These are phyloP conservation scores for Catharus ustulatus DNA, from an alignment of 2,797 vertebrate species.

Conservation along the genomic window DNA sequence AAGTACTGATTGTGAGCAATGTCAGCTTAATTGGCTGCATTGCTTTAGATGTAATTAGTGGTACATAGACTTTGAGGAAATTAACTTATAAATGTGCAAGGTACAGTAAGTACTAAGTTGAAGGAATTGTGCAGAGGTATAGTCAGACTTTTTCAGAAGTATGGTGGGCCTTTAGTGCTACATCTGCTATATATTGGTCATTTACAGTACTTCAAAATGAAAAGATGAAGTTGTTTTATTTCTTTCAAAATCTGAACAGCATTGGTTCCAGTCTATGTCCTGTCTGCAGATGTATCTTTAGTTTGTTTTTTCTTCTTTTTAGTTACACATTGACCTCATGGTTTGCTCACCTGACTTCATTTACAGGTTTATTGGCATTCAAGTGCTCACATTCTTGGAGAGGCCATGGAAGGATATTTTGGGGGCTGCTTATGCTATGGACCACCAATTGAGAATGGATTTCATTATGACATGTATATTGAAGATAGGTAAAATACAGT, in stretches of 20 bases:
- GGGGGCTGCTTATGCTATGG: constrained; percentile 93
- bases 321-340: neutral
- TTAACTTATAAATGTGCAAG: neutral
- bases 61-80: neutral
- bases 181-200: neutral
- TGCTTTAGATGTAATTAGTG: neutral
- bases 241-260: neutral
- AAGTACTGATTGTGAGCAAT: neutral
- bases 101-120: neutral
- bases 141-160: neutral
- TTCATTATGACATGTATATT: constrained; percentile 94
- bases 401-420: constrained; percentile 93
- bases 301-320: neutral
- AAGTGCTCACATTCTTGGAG: constrained; percentile 93
- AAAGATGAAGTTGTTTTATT: neutral
- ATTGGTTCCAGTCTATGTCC: neutral
- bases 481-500: constrained; percentile 77
- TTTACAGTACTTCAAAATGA: neutral
- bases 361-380: constrained; percentile 96
- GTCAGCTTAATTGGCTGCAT: neutral
- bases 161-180: neutral
- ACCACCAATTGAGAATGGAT: constrained; percentile 91
- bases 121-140: neutral
- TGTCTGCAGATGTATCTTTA: neutral
- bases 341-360: neutral